Base-by-base conservation (phyloP, 2,888 invertebrate genomes). In the Hypomecis atomaria region DNA sequence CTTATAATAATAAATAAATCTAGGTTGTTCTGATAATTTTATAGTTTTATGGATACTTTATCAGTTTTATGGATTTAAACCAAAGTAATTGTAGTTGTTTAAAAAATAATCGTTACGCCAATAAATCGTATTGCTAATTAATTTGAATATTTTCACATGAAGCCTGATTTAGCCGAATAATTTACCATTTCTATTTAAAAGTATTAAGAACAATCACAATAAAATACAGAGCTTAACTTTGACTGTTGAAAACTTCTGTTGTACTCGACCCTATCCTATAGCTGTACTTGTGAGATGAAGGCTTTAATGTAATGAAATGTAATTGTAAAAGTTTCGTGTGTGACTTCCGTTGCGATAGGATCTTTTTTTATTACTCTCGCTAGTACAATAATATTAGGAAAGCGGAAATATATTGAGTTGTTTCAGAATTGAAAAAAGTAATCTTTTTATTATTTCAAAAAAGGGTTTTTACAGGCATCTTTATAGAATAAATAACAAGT, bases 181-280 rank as follows among this genome's bases (percentile, higher is more conserved):
- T 45, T 9, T 10, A 9, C 1, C 62, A 58, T 54, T 53, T 11
- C 81, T 73, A 73, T 63, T 78, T 81, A 78, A 82, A 83, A 85
- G 83, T 84, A 84, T 86, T 82, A 83, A 80, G 81, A 78, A 82
- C 86, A 84, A 85, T 86, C 84, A 83, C 83, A 84, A 85, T 83
- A 85, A 84, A 85, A 77, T 73, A 71, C 74, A 74, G 65, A 74
- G 79, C 77, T 83, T 79, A 84, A 86, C 80, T 86, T 83, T 67
- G 75, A 72, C 71, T 72, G 68, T 72, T 72, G 70, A 74, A 73
- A 71, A 71, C 65, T 71, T 71, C 62, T 62, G 62, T 64, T 69
- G 64, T 59, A 64, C 59, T 59, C 42, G 64, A 64, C 55, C 59
- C 64, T 59, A 55, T 49, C 59, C 64, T 59, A 55, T 49, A 58